A percentile compares a stretch with the other conserved stretches of the same genome.
phyloP scores from a whole-genome alignment of 2,113 vertebrate genomes.

The Megaceryle torquata region DNA sequence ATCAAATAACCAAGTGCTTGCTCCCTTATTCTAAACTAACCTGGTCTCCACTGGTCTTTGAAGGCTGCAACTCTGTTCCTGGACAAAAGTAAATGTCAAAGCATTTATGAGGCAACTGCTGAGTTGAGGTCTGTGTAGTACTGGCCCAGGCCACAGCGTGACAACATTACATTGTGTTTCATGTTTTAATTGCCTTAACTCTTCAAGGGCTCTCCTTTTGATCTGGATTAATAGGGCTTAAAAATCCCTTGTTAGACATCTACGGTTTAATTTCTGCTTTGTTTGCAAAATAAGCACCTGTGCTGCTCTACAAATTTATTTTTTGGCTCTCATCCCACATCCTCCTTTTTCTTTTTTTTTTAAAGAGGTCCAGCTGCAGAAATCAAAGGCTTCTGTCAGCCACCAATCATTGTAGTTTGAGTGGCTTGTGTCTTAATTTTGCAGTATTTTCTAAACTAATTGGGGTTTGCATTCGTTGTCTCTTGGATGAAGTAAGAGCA shows the following conservation, averaged over 20 bases:
- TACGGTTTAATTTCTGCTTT: background rate
- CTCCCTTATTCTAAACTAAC: background rate
- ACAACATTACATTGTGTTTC: background rate
- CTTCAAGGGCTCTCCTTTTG: slow-evolving; percentile 23
- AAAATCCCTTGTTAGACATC: slow-evolving; percentile 20
- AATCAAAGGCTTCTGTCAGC: background rate
- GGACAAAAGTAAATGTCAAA: background rate
- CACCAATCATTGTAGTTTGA: background rate
- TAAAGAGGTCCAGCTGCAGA: background rate
- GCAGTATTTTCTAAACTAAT: background rate
- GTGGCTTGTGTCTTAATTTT: background rate
- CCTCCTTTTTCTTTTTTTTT: background rate
- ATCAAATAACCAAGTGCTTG: background rate
- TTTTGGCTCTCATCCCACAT: background rate
- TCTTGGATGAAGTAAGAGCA: background rate
- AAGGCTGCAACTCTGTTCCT: accelerated
- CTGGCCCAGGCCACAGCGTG: background rate
- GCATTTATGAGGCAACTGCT: background rate
- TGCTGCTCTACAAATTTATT: background rate
- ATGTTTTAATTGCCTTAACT: slow-evolving; percentile 28
- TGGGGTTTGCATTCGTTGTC: background rate
- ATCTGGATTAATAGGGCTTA: slow-evolving; percentile 7
- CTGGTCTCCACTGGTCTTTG: background rate
- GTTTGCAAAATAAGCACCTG: slow-evolving; percentile 16
- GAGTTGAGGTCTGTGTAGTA: background rate